Evolutionary conservation across 2,797 vertebrate species (phyloP).

Genomic region (Sebastes goodei): DNA sequence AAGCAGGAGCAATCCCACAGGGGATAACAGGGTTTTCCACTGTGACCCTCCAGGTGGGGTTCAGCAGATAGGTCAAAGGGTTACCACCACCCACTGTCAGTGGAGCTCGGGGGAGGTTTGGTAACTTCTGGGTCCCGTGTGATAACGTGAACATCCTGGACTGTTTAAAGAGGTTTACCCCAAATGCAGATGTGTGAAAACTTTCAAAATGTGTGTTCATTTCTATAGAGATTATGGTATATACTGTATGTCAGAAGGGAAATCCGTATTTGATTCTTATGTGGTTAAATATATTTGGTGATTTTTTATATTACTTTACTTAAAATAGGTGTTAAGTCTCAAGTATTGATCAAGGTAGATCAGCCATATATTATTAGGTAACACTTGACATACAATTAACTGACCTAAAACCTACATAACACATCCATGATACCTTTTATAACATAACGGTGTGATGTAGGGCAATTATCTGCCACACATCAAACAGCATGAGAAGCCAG

Average conservation of each 20-base stretch:
- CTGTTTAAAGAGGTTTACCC: neutral
- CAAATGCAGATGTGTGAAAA: neutral
- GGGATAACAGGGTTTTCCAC: slow-evolving; percentile 40
- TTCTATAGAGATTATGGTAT: neutral
- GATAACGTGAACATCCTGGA: slow-evolving; percentile 18
- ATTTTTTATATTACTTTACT: neutral
- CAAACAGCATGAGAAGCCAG: neutral
- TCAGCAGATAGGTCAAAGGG: slow-evolving; percentile 41
- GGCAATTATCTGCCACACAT: neutral
- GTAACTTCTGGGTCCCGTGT: slow-evolving; percentile 1
- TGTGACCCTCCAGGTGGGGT: slow-evolving; percentile 27
- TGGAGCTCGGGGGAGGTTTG: neutral
- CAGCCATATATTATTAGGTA: neutral
- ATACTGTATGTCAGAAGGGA: neutral
- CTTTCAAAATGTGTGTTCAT: neutral
- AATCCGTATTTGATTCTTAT: neutral
- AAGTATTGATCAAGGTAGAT: neutral
- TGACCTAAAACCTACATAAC: slow-evolving; percentile 9
- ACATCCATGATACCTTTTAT: neutral
- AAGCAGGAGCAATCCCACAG: slow-evolving; percentile 26
- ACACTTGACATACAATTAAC: slow-evolving; percentile 4
- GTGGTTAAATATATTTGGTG: neutral
- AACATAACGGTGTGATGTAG: neutral
- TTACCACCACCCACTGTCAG: slow-evolving; percentile 27
- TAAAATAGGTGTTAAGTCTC: neutral